Conservation (phyloP, 2,113 vertebrate species). For the Budorcas taxicolor region DNA sequence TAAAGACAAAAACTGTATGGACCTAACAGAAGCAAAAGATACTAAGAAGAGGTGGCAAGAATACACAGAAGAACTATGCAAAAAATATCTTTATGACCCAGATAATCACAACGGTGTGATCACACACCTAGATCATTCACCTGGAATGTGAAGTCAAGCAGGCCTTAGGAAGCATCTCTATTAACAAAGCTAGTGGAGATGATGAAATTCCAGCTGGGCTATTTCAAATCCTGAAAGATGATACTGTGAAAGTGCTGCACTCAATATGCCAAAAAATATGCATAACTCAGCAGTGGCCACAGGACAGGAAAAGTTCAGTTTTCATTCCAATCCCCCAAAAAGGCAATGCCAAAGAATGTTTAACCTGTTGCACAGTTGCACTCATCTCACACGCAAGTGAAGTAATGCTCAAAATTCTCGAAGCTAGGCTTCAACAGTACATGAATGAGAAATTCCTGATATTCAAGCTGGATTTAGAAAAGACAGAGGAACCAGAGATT, state of each 20-base stretch:
- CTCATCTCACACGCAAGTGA: neutral
- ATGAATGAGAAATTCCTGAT: neutral
- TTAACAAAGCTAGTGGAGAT: neutral
- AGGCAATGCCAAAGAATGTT: neutral
- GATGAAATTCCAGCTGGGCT: neutral
- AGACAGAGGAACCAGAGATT: neutral
- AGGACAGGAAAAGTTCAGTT: neutral
- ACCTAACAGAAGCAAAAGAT: neutral
- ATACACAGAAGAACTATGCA: neutral
- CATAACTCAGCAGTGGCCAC: neutral
- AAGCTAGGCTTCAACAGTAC: neutral
- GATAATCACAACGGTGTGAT: neutral
- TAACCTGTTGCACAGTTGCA: neutral
- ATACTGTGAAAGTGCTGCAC: neutral
- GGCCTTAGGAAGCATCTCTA: neutral
- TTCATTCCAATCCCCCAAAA: neutral
- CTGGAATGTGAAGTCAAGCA: neutral
- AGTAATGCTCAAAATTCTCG: neutral
- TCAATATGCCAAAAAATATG: neutral
- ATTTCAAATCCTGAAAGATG: neutral
- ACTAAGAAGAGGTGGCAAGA: neutral
- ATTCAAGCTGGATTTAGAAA: neutral
- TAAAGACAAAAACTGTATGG: neutral
- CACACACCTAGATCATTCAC: neutral
- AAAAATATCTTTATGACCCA: neutral